Evolutionary conservation across 2,113 vertebrate species (phyloP).

Genomic region (Mus spicilegus): DNA sequence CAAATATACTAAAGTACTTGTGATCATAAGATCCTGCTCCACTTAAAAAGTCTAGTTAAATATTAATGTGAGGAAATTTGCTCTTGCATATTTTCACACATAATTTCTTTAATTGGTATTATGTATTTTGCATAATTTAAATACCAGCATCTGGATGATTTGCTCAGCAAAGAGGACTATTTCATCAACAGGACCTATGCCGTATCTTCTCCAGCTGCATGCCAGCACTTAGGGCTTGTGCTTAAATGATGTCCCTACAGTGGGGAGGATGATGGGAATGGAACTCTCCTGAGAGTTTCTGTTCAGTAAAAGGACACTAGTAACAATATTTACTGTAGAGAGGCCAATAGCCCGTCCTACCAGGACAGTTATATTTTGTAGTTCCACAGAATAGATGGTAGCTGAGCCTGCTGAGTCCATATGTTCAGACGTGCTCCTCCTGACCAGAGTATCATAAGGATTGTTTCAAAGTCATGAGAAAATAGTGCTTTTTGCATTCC

Average conservation of each 20-base stretch:
- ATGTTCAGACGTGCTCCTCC: slow-evolving; percentile 12
- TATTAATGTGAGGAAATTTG: slow-evolving; percentile 84
- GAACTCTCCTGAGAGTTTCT: slow-evolving; percentile 60
- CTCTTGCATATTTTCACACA: slow-evolving; percentile 75
- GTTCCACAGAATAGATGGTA: not conserved
- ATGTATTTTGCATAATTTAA: slow-evolving; percentile 81
- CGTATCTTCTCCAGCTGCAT: slow-evolving; percentile 59
- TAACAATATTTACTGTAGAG: slow-evolving; percentile 46
- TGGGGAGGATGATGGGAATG: slow-evolving; percentile 67
- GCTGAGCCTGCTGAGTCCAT: not conserved
- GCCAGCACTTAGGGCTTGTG: slow-evolving; percentile 65
- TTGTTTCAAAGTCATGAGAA: not conserved
- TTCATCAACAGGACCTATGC: slow-evolving; percentile 70
- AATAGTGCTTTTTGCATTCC: slow-evolving; percentile 6
- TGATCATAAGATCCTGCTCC: slow-evolving; percentile 75
- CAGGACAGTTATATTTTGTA: slow-evolving; percentile 24
- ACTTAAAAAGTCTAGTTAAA: slow-evolving; percentile 78
- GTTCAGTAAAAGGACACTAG: slow-evolving; percentile 63
- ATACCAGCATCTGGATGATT: slow-evolving; percentile 79
- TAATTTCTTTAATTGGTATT: slow-evolving; percentile 82
- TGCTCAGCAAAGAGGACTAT: slow-evolving; percentile 74
- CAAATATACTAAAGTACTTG: slow-evolving; percentile 77
- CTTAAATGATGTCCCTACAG: slow-evolving; percentile 76
- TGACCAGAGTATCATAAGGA: not conserved
- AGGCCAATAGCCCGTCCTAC: not conserved